These are phyloP conservation scores for Carassius gibelio DNA, from an alignment of 2,113 vertebrate species.

Conservation along the genomic window DNA sequence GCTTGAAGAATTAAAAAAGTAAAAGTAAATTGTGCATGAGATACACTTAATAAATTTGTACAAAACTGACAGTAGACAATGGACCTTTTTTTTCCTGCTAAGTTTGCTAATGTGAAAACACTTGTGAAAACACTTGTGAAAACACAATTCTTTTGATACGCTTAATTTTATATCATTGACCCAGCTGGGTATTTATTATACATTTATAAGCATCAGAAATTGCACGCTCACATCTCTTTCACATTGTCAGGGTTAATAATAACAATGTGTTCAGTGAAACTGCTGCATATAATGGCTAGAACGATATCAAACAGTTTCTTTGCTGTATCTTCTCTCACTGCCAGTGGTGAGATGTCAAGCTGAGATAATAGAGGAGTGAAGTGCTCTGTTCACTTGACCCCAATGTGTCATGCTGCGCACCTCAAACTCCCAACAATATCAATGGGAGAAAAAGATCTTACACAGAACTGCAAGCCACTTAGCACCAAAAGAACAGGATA, in stretches of 20 bases:
- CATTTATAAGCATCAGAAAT: background rate
- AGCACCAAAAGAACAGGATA: constrained; percentile 3
- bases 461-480: constrained; percentile 46
- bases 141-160: background rate
- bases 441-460: constrained; percentile 63
- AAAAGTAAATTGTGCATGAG: too few relatives aligned
- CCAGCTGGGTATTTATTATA: background rate
- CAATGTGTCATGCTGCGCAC: constrained; percentile 70
- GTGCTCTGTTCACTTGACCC: constrained; percentile 60
- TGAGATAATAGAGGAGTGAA: constrained; percentile 41
- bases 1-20: too few relatives aligned
- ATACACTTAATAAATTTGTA: too few relatives aligned
- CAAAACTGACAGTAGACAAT: too few relatives aligned
- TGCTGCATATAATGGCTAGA: too few relatives aligned
- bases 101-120: background rate
- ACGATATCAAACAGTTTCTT: too few relatives aligned
- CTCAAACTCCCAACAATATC: constrained; percentile 67
- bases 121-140: background rate
- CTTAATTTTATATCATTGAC: background rate
- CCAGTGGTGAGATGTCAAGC: constrained; percentile 17
- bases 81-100: too few relatives aligned
- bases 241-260: background rate
- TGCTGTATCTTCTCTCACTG: too few relatives aligned
- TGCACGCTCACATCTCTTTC: background rate
- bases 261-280: too few relatives aligned